Conservation (phyloP, 2,888 invertebrate genomes). For the Phania funesta region DNA sequence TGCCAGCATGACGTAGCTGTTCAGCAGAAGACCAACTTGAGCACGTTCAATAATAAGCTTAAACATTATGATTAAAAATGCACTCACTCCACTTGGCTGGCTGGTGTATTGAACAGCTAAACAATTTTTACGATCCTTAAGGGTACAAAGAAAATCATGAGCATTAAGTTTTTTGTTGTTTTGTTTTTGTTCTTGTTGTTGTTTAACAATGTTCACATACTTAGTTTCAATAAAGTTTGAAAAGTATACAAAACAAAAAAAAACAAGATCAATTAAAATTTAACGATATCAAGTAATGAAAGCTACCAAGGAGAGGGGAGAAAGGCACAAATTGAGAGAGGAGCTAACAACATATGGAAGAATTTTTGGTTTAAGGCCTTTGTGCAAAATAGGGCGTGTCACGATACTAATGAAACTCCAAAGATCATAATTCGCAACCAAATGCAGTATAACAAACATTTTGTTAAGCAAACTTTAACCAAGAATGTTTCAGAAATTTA, state of each 20-base stretch:
- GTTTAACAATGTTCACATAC: conserved; percentile 46
- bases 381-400: conserved; percentile 56
- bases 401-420: conserved; percentile 61
- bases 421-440: conserved; percentile 39
- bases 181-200: neutral
- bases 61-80: conserved; percentile 76
- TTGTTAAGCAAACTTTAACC: neutral
- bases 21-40: conserved; percentile 9
- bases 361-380: conserved; percentile 8
- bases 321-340: neutral
- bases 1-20: conserved; percentile 28
- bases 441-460: neutral
- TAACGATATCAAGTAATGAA: conserved; percentile 76
- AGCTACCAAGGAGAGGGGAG: conserved; percentile 7
- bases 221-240: conserved; percentile 55
- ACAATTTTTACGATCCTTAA: conserved; percentile 55
- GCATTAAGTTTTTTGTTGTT: conserved; percentile 28
- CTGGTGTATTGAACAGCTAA: conserved; percentile 25
- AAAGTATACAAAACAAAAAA: neutral
- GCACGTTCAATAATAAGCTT: conserved; percentile 64
- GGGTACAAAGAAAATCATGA: conserved; percentile 47
- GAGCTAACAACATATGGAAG: conserved; percentile 38
- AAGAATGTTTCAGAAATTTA: neutral
- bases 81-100: conserved; percentile 68
- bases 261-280: conserved; percentile 78